Conservation (phyloP, 2,888 invertebrate genomes). For the Dryomyza anilis region DNA sequence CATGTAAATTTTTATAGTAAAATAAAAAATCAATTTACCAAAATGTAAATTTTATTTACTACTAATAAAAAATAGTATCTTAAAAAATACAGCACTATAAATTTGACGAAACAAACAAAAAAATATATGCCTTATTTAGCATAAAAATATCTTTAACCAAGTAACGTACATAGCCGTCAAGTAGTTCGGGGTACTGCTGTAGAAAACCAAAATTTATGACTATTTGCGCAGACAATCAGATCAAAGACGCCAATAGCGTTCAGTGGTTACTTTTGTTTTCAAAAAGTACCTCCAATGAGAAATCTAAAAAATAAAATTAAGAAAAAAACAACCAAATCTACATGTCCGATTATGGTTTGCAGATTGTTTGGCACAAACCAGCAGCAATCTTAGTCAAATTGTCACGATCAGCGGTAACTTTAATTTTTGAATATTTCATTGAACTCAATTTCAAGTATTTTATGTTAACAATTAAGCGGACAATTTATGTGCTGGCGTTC, state of each 20-base stretch:
- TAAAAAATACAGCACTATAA: too few relatives aligned
- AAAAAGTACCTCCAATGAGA: background rate
- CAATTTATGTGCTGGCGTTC: background rate
- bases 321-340: too few relatives aligned
- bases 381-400: background rate
- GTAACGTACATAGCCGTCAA: too few relatives aligned
- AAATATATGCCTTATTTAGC: too few relatives aligned
- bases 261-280: background rate
- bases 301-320: too few relatives aligned
- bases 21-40: too few relatives aligned
- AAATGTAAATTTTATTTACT: too few relatives aligned
- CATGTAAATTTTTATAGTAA: too few relatives aligned
- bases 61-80: too few relatives aligned
- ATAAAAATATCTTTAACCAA: too few relatives aligned
- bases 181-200: background rate
- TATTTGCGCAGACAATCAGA: background rate
- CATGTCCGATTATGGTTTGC: too few relatives aligned
- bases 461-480: background rate
- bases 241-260: background rate
- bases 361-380: background rate
- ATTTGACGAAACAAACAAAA: too few relatives aligned
- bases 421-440: background rate
- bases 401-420: background rate
- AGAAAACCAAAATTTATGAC: background rate
- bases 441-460: background rate